Evolutionary conservation across 2,113 vertebrate genomes (phyloP).

Genomic region (Melanotaenia duboulayi): DNA sequence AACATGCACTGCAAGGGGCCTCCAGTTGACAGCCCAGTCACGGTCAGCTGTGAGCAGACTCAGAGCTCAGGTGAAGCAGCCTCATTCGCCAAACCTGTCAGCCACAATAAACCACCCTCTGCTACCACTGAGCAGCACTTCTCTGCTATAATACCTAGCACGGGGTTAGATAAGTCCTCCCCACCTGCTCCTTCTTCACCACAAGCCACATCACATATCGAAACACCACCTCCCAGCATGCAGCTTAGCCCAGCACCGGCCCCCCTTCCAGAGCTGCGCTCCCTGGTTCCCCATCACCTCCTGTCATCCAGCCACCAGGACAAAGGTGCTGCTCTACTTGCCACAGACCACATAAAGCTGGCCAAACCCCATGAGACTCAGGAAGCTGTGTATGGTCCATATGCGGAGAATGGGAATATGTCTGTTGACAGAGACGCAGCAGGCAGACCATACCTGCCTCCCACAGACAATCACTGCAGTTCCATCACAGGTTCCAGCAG

Average conservation of each 20-base stretch:
- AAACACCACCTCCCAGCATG: slow-evolving; percentile 61
- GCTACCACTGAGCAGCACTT: slow-evolving; percentile 76
- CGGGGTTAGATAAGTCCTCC: slow-evolving; percentile 60
- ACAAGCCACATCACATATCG: slow-evolving; percentile 44
- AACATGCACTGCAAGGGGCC: slow-evolving; percentile 84
- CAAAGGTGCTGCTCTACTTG: slow-evolving; percentile 56
- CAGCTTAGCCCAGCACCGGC: slow-evolving; percentile 73
- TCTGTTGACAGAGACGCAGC: slow-evolving; percentile 48
- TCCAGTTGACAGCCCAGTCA: slow-evolving; percentile 5
- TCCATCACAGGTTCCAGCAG: slow-evolving; percentile 76
- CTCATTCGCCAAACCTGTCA: slow-evolving; percentile 56
- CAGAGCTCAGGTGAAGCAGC: slow-evolving; percentile 18
- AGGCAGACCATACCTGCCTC: slow-evolving; percentile 59
- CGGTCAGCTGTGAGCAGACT: slow-evolving; percentile 43
- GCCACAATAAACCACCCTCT: slow-evolving; percentile 71
- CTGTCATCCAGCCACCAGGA: slow-evolving; percentile 67
- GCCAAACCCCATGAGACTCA: slow-evolving; percentile 72
- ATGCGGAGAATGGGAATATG: slow-evolving; percentile 61
- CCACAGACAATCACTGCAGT: slow-evolving; percentile 78
- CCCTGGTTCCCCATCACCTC: slow-evolving; percentile 77
- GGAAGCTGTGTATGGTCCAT: slow-evolving; percentile 66
- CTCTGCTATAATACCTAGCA: slow-evolving; percentile 61
- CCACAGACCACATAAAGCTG: slow-evolving; percentile 74
- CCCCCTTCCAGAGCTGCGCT: slow-evolving; percentile 83
- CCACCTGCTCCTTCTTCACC: slow-evolving; percentile 31